phyloP scores from a whole-genome alignment of 1,140 invertebrate genomes.

The Panulirus ornatus region DNA sequence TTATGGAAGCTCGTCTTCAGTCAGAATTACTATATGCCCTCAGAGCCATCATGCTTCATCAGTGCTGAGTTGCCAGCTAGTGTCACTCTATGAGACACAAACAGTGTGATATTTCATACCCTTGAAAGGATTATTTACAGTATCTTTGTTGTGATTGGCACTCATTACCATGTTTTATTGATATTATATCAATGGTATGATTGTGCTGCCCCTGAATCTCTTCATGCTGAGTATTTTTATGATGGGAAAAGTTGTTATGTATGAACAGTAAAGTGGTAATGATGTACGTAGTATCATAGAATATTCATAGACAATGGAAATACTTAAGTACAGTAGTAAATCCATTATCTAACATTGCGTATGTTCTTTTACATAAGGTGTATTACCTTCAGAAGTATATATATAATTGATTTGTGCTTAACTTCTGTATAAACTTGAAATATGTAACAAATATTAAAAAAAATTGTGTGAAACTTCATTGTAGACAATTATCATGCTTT shows the following conservation, averaged over 20 bases:
- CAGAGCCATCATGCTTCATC: conserved; percentile 84
- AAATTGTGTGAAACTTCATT: no score
- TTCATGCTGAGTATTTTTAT: conserved; percentile 15
- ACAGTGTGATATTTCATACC: conserved; percentile 40
- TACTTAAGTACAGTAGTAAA: no score
- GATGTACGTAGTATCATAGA: background rate
- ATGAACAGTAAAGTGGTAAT: background rate
- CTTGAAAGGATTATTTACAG: conserved; percentile 26
- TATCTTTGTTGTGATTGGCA: background rate
- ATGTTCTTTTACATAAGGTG: conserved; percentile 8
- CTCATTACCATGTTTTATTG: background rate
- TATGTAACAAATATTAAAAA: background rate
- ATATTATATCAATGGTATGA: background rate
- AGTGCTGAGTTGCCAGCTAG: conserved; percentile 46
- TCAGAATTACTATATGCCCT: conserved; percentile 92
- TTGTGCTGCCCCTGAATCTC: conserved; percentile 34
- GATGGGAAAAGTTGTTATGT: background rate
- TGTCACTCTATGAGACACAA: background rate
- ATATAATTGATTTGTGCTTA: no score
- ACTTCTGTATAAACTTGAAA: no score
- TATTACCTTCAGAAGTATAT: background rate
- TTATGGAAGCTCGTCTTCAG: conserved; percentile 90
- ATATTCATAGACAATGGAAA: no score
- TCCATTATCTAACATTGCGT: background rate
- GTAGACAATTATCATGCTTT: no score